phyloP scores from a whole-genome alignment of 30 jellyfish, hydroid and myxozoan species.

The Aurelia aurita complex sp. Pacific region DNA sequence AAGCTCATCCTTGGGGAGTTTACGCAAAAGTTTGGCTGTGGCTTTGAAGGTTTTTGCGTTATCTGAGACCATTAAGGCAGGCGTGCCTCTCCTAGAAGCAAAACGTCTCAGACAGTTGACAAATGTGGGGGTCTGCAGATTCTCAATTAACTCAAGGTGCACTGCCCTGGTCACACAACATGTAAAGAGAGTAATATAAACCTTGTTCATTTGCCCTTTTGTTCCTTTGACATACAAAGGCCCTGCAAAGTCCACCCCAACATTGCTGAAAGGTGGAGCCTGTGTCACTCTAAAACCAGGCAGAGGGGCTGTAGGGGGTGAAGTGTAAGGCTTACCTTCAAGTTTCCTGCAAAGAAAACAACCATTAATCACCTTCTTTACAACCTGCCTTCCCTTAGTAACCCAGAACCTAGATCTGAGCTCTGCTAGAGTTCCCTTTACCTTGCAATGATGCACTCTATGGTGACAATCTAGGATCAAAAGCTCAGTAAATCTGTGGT shows the following conservation, averaged over 20 bases:
- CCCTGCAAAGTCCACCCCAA: conserved; percentile 13
- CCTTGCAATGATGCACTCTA: not conserved
- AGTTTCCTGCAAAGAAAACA: conserved; percentile 5
- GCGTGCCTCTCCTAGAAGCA: conserved; percentile 42
- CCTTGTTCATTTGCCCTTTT: not conserved
- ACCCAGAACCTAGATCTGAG: conserved; percentile 8
- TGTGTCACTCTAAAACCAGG: too few species aligned
- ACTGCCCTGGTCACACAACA: conserved; percentile 39
- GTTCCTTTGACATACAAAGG: conserved; percentile 19
- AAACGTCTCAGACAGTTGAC: not conserved
- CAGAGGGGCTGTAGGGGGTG: too few species aligned
- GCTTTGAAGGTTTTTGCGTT: conserved; percentile 66
- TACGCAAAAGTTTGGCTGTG: conserved; percentile 6
- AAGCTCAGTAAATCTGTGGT: not conserved
- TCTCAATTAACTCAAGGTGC: conserved; percentile 16
- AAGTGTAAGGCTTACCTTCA: conserved; percentile 2
- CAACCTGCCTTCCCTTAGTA: conserved; percentile 7
- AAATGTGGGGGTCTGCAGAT: conserved; percentile 7
- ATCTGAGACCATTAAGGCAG: conserved; percentile 16
- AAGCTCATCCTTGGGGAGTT: not conserved
- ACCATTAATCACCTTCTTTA: not conserved
- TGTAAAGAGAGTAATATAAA: conserved; percentile 2
- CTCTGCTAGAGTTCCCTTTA: conserved; percentile 6
- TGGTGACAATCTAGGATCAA: conserved; percentile 5
- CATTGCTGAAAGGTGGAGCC: not conserved